Evolutionary conservation across 2,113 vertebrate genomes (phyloP), one percentile per base, ranked within the genome.

Genomic region (Australoheros scitulus): DNA sequence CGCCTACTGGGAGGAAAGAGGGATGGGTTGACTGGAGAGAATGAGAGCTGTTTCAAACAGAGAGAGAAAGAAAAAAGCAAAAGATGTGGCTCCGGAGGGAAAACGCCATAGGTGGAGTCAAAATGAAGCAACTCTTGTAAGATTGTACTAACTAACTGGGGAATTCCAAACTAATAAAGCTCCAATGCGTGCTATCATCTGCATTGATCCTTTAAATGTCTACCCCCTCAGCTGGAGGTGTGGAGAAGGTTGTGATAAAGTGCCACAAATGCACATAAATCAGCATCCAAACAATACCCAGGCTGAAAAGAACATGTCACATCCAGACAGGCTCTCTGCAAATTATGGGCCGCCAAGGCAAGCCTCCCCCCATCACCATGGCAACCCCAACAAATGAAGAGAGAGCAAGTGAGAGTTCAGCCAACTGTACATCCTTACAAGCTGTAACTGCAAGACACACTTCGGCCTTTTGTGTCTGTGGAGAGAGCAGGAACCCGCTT

Each of bases 231-330:
- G 26, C 57, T 72, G 75, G 76, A 81, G 59, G 55, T 64, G 52
- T 9, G n/a, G 60, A 86, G 78, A 55, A 78, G 89, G 75, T 84
- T 78, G 85, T 63, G 87, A 84, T 79, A 87, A 90, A 91, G 80
- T 87, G 84, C 82, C 87, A 92, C 88, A 92, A 94, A 87, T 85
- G 83, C 36, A 52, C 77, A 80, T 95, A 95, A 95, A 94, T 95
- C 95, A 94, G 88, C 77, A 77, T 81, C 81, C 22, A 82, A 91
- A 94, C 90, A 91, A 91, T 80, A 80, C 18, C 65, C 3, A 7
- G 59, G 57, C 72, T 95, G 92, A 95, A 95, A 94, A 94, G 94
- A 91, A 94, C 88, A 58, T 94, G 94, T 95, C 93, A 90, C 89
- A 81, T 87, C 79, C 88, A 92, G 91, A 94, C 94, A 94, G 91